These are phyloP conservation scores for Anoncus sp. DNA, from an alignment of 2,888 invertebrate genomes.

Conservation along the genomic window DNA sequence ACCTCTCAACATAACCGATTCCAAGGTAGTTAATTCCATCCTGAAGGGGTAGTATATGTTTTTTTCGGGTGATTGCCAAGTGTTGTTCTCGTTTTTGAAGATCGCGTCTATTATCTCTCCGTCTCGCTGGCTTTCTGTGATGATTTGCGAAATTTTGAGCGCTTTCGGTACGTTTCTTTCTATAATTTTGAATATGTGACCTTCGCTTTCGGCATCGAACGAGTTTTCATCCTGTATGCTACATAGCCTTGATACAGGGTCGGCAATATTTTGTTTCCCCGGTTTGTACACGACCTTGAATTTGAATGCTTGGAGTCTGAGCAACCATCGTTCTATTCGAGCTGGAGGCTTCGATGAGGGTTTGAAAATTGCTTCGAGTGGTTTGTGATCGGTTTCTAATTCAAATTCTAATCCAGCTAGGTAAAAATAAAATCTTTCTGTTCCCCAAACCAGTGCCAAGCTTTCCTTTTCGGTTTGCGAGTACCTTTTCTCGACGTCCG, in stretches of 20 bases:
- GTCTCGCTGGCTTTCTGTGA: constrained; percentile 14
- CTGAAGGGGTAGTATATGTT: constrained; percentile 9
- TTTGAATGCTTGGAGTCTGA: constrained; percentile 72
- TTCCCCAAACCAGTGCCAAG: constrained; percentile 13
- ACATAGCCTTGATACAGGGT: neutral
- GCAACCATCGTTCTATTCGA: constrained; percentile 71
- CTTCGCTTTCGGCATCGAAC: neutral
- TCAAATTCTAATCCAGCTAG: constrained; percentile 79
- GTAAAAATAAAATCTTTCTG: constrained; percentile 77
- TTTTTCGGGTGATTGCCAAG: constrained; percentile 2
- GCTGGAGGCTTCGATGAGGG: constrained; percentile 61
- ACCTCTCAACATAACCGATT: constrained; percentile 35
- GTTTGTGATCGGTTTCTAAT: constrained; percentile 70
- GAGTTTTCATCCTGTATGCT: neutral
- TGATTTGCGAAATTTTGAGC: constrained; percentile 2
- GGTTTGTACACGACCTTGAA: constrained; percentile 70
- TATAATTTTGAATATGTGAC: no score
- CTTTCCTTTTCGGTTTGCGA: constrained; percentile 22
- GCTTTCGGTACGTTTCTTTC: constrained; percentile 4
- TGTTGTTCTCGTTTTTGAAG: constrained; percentile 6
- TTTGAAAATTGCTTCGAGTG: constrained; percentile 73
- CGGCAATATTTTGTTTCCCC: constrained; percentile 38
- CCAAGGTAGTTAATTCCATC: constrained; percentile 3
- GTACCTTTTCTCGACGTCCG: constrained; percentile 27
- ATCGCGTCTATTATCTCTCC: neutral